These are phyloP conservation scores for Bombus pascuorum DNA, from an alignment of 1,140 invertebrate species.

Conservation along the genomic window DNA sequence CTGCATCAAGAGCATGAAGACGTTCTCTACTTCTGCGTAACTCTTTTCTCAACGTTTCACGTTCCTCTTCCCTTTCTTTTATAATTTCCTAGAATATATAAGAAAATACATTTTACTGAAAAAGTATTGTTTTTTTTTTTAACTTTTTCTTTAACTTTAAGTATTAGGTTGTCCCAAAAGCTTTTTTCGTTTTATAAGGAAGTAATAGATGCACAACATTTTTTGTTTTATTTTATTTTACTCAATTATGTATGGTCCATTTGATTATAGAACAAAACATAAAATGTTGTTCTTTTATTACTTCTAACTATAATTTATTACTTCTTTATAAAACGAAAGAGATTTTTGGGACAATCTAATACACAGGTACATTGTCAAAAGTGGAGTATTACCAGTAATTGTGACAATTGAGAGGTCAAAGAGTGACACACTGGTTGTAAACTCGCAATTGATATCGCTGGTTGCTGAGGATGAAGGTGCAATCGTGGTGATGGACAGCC, in stretches of 20 bases:
- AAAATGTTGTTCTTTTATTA: no score
- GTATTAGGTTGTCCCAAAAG: no score
- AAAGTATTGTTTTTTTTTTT: not conserved
- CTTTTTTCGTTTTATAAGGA: no score
- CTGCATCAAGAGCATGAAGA: slow-evolving; percentile 85
- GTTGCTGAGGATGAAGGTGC: slow-evolving; percentile 74
- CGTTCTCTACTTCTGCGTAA: slow-evolving; percentile 88
- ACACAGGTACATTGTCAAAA: not conserved
- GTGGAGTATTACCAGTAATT: slow-evolving; percentile 80
- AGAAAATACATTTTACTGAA: slow-evolving; percentile 11
- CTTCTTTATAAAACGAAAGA: no score
- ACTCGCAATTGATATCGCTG: slow-evolving; percentile 76
- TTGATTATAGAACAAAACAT: no score
- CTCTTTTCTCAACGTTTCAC: slow-evolving; percentile 88
- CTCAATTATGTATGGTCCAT: no score
- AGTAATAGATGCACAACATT: no score
- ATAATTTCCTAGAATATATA: slow-evolving; percentile 85
- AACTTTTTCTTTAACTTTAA: no score
- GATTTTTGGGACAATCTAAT: no score
- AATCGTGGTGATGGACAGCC: slow-evolving; percentile 71
- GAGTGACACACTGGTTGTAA: slow-evolving; percentile 81
- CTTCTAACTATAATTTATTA: no score
- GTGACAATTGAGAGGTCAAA: slow-evolving; percentile 81
- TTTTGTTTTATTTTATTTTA: no score
- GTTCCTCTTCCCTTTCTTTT: slow-evolving; percentile 89